Percentiles rank a stretch among this genome's conserved stretches.
Conservation (phyloP, 2,113 vertebrate species). For the Balaeniceps rex region DNA sequence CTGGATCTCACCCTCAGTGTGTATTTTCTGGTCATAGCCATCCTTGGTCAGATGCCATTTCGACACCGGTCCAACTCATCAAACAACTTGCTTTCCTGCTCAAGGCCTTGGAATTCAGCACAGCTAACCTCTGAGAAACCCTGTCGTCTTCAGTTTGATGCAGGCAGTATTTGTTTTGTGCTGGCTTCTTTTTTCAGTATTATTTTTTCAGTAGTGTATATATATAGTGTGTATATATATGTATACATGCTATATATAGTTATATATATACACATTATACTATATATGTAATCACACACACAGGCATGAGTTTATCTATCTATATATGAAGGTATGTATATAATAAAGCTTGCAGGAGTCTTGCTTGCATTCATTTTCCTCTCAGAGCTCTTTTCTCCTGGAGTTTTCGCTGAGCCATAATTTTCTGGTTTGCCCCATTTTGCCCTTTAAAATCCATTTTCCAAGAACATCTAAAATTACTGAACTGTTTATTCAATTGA, state of each 20-base stretch:
- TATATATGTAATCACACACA: not conserved
- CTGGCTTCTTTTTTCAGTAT: not conserved
- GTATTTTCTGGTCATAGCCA: not conserved
- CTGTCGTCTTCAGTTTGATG: not conserved
- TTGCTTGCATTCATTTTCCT: not conserved
- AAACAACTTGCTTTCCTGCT: not conserved
- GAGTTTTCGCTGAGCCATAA: not conserved
- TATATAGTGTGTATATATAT: too few relatives aligned
- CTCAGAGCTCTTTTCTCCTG: not conserved
- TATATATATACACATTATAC: not conserved
- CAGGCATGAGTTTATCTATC: not conserved
- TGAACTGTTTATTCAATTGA: not conserved
- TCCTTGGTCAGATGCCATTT: slow-evolving; percentile 25
- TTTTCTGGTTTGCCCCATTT: not conserved
- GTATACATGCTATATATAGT: not conserved
- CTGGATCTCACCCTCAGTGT: not conserved
- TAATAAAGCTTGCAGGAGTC: not conserved
- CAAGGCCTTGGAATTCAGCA: not conserved
- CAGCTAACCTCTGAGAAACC: not conserved
- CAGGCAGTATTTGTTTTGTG: not conserved
- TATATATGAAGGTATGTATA: not conserved
- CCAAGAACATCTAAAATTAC: slow-evolving; percentile 8
- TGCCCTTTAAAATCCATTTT: not conserved
- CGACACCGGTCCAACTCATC: not conserved
- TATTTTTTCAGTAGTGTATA: not conserved